Conservation (phyloP, 1,140 invertebrate genomes). For the Lasioglossum albipes region DNA sequence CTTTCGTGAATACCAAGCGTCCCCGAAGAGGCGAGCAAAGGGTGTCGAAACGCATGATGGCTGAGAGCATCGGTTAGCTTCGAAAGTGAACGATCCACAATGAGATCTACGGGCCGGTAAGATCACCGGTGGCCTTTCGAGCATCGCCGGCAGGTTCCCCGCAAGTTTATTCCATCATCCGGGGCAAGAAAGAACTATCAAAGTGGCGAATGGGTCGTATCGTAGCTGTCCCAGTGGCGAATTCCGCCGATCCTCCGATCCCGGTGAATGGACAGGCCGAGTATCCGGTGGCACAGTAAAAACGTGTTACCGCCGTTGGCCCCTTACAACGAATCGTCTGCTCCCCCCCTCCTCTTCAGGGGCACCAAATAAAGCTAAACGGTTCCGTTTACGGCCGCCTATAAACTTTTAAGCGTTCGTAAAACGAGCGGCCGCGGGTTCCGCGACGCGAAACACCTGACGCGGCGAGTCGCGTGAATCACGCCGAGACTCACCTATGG, state of each 20-base stretch:
- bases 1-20: no score
- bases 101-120: not conserved
- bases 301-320: conserved; percentile 1
- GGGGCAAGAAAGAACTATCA: not conserved
- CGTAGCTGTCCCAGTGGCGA: not conserved
- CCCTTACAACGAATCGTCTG: not conserved
- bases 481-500: conserved; percentile 46
- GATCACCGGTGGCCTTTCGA: not conserved
- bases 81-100: not conserved
- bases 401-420: conserved; percentile 81
- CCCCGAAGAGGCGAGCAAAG: no score
- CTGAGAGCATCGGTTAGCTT: no score
- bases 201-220: not conserved
- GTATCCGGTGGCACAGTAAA: not conserved
- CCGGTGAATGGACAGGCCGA: not conserved
- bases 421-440: conserved; percentile 68
- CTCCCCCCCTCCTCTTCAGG: not conserved
- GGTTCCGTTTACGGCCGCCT: conserved; percentile 77
- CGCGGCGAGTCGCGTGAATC: conserved; percentile 55
- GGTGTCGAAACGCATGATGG: no score
- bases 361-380: conserved; percentile 76
- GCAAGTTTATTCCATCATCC: not conserved
- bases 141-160: not conserved
- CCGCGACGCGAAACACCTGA: conserved; percentile 65
- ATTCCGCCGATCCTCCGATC: not conserved